phyloP scores from a whole-genome alignment of 2,113 vertebrate species.

The Camelus bactrianus region DNA sequence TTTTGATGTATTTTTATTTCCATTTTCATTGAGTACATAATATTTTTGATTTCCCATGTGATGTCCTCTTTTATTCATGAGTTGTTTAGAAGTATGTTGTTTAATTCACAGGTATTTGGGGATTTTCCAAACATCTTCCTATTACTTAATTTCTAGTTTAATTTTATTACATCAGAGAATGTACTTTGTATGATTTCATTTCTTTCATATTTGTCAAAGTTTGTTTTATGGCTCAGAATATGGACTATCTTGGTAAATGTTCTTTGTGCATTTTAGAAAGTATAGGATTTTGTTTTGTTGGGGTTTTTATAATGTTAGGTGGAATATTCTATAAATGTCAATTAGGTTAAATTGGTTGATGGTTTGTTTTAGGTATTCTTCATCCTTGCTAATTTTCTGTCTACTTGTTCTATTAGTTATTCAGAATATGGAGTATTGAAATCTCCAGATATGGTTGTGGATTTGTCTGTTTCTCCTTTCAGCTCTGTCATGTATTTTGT shows the following conservation, averaged over 20 bases:
- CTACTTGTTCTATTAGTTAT: neutral
- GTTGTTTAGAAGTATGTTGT: neutral
- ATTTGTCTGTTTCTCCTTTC: constrained; percentile 5
- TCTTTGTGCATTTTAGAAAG: neutral
- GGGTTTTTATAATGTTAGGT: neutral
- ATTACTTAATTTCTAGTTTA: neutral
- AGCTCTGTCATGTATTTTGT: neutral
- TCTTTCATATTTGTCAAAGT: constrained; percentile 4
- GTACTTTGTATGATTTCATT: neutral
- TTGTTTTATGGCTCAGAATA: neutral
- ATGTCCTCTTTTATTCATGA: neutral
- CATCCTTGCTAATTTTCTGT: neutral
- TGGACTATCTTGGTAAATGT: neutral
- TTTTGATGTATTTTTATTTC: constrained; percentile 35
- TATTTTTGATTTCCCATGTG: neutral
- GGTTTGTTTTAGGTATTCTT: neutral
- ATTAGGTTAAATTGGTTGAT: neutral
- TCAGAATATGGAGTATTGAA: neutral
- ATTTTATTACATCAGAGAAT: neutral
- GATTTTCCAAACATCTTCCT: neutral
- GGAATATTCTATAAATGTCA: neutral
- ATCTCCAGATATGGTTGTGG: neutral
- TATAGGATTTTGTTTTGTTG: neutral
- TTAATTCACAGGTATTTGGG: neutral
- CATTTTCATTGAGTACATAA: constrained; percentile 30